phyloP scores from a whole-genome alignment of 2,797 vertebrate species.

The Anguilla megastoma region DNA sequence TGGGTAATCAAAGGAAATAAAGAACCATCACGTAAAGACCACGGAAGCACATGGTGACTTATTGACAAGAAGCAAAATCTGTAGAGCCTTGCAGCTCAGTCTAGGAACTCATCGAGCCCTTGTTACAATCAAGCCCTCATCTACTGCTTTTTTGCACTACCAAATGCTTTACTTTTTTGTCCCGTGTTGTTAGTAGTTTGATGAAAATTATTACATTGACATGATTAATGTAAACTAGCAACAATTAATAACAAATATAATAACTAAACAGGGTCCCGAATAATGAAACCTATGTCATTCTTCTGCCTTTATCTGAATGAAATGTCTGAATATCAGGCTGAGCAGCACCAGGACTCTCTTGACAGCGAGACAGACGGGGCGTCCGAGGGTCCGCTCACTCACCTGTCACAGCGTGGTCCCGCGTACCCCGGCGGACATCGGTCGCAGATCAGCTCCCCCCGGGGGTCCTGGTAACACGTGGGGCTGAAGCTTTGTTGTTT shows the following conservation, averaged over 20 bases:
- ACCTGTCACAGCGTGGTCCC: slow-evolving; percentile 90
- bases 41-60: neutral
- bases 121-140: neutral
- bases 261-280: neutral
- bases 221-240: neutral
- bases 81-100: neutral
- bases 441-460: slow-evolving; percentile 81
- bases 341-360: neutral
- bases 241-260: neutral
- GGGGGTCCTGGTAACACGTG: slow-evolving; percentile 80
- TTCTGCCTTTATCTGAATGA: neutral
- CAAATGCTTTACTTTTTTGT: neutral
- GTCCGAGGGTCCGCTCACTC: slow-evolving; percentile 51
- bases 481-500: slow-evolving; percentile 87
- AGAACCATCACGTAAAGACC: neutral
- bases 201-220: neutral
- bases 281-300: neutral
- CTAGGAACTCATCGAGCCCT: neutral
- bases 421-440: slow-evolving; percentile 79
- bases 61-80: neutral
- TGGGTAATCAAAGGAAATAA: neutral
- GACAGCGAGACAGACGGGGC: neutral
- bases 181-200: neutral
- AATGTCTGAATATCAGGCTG: neutral
- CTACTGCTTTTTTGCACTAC: neutral